A percentile compares a stretch with the other conserved stretches of the same genome.
Evolutionary conservation across 2,113 vertebrate genomes (phyloP).

Genomic region (Helogale parvula): DNA sequence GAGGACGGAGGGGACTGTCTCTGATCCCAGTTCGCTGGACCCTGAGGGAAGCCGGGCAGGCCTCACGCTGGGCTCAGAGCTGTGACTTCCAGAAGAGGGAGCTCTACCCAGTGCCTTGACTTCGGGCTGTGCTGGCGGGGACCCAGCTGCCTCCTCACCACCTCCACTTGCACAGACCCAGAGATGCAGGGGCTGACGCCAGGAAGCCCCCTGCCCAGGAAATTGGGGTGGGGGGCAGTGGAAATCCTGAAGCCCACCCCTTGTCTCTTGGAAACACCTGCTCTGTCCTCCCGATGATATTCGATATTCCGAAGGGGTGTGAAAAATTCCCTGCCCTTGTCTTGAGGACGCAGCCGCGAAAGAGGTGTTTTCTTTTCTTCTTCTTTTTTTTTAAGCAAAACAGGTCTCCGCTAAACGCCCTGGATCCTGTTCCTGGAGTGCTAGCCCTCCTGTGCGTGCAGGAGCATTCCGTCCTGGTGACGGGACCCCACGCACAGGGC

Average conservation of each 20-base stretch:
- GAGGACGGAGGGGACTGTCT: no score
- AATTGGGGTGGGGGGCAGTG: accelerated
- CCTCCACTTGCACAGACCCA: background rate
- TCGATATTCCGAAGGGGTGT: background rate
- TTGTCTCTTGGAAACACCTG: accelerated
- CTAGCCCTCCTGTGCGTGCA: background rate
- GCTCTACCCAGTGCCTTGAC: background rate
- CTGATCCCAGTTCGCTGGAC: background rate
- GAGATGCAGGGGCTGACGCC: background rate
- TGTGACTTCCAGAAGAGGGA: background rate
- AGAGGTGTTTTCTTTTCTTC: background rate
- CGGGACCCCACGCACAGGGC: accelerated
- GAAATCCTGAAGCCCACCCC: background rate
- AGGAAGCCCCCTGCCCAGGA: background rate
- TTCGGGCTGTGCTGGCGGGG: accelerated
- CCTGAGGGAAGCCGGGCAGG: background rate
- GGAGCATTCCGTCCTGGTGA: background rate
- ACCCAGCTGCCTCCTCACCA: accelerated
- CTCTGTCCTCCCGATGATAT: background rate
- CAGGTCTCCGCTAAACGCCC: background rate
- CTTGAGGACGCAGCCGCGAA: background rate
- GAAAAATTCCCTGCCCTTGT: no score
- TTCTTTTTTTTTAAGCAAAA: background rate
- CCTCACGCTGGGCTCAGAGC: background rate
- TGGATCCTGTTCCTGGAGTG: background rate